Base-by-base conservation (phyloP, 2,797 vertebrate genomes). In the Cryptoprocta ferox region DNA sequence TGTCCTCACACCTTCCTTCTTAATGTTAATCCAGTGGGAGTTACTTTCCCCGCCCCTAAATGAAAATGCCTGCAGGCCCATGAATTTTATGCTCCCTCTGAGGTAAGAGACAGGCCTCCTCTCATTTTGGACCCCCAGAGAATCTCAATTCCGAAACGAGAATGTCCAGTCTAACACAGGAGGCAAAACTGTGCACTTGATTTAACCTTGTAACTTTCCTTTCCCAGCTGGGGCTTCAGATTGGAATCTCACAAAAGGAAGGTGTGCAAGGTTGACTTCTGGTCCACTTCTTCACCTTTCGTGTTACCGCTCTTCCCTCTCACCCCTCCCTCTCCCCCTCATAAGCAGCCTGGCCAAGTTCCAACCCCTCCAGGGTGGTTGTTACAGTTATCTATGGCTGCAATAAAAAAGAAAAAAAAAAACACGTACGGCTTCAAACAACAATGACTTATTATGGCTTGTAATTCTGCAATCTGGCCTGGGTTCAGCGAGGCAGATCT, bases 21-120 rank as follows among this genome's bases (percentile, higher is more conserved):
- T 91, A 91, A 79, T 80, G 39, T 92, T 96, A 84, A 71, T 95
- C 81, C 84, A 42, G 56, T 71, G 76, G 30, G 30, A 59, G 50
- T 71, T 70, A 93, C 28, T 95, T 63, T 73, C 87, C 24, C 1
- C 84, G 18, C 11, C 61, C 53, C n/a, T 61, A 8, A 95, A 78
- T 82, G 50, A 94, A 95, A 89, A 85, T 85, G n/a, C 14, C 53
- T 68, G 10, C 3, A 35, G 19, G 70, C 4, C 18, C 32, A 26
- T 78, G 35, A 89, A 78, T 91, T 95, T 91, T 91, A 78, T 89
- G 45, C 21, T 96, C 32, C 28, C n/a, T 93, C 53, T 93, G 68
- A 78, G 63, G 39, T 89, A 86, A 86, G 89, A 86, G 37, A 71
- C 13, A 56, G 39, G 71, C 68, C 45, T 61, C 35, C 71, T 11